These are phyloP conservation scores for Palythoa heliodiscus DNA, from an alignment of 92 coral and sea anemone species.

Conservation along the genomic window DNA sequence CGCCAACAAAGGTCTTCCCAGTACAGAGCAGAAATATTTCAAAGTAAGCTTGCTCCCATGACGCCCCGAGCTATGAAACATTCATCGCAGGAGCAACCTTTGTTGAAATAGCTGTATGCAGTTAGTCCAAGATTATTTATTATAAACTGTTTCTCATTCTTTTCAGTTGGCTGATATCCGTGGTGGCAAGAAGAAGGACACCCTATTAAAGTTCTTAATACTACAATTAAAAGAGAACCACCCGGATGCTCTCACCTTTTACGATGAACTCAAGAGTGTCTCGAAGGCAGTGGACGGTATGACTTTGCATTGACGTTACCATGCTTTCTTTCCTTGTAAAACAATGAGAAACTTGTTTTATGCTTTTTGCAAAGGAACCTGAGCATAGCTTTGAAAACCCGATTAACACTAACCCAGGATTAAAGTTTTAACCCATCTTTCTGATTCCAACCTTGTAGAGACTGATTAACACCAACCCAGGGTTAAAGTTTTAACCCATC, in stretches of 20 bases:
- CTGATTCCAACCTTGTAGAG: too few species aligned
- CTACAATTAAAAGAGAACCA: conserved; percentile 65
- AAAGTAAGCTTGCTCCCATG: too few species aligned
- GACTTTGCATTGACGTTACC: neutral
- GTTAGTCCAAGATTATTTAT: neutral
- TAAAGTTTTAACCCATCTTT: too few species aligned
- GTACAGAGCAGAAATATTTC: too few species aligned
- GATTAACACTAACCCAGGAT: too few species aligned
- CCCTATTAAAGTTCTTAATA: conserved; percentile 73
- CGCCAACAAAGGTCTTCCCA: too few species aligned
- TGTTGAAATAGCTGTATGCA: too few species aligned
- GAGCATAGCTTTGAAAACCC: too few species aligned
- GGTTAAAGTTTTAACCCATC: too few species aligned
- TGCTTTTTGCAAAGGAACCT: neutral
- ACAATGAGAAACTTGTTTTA: neutral
- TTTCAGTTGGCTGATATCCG: conserved; percentile 88
- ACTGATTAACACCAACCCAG: too few species aligned
- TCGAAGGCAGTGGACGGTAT: conserved; percentile 86
- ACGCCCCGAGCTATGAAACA: too few species aligned
- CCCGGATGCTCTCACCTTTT: conserved; percentile 69
- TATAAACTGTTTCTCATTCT: neutral
- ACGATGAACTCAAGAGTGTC: conserved; percentile 69
- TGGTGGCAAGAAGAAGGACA: conserved; percentile 81
- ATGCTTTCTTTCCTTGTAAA: neutral
- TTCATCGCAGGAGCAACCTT: too few species aligned